Base-by-base conservation (phyloP, 2,113 vertebrate species). In the Struthidea cinerea region DNA sequence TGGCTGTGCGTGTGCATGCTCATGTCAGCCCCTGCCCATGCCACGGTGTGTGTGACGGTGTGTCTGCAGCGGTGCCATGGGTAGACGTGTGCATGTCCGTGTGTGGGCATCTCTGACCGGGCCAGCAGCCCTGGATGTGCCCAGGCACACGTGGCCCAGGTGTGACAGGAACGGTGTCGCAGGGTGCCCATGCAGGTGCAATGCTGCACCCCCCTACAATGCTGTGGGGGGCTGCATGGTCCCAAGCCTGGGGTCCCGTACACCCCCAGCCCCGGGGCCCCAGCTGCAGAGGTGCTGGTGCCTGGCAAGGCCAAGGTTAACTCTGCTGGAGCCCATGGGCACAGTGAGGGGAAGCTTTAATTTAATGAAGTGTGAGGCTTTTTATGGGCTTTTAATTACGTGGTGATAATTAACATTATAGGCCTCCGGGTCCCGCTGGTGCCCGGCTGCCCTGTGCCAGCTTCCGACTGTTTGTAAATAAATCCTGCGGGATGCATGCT, bases 331-430 rank as follows among this genome's bases (percentile, higher is more conserved):
- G 77, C 74, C 87, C 18, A 3, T 7, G 52, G 17, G 90, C 93
- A 73, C 57, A 9, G 79, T 89, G 79, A 13, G 8, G 77, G 78
- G 70, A 96, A 96, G 96, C 90, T 96, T 97, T 96, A 97, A 98
- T 96, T 96, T 97, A 97, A 97, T 97, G 97, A 97, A 97, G 95
- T 97, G 96, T 94, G 95, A 95, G 96, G 95, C 95, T 96, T 94
- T 97, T 97, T 96, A 97, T 97, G 92, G 95, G 95, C 97, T 98
- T 98, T 98, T 98, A 98, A 98, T 98, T 98, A 98, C 89, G 65
- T 90, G 63, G 83, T 71, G 87, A 97, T 98, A 98, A 98, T 98
- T 97, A 98, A 98, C 96, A 97, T 97, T 94, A 96, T 92, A 96
- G 96, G 95, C 96, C 84, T 49, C 83, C 1, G 68, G 95, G 95